These are phyloP conservation scores for Piezodorus guildinii DNA, from an alignment of 1,140 invertebrate species.

Conservation along the genomic window DNA sequence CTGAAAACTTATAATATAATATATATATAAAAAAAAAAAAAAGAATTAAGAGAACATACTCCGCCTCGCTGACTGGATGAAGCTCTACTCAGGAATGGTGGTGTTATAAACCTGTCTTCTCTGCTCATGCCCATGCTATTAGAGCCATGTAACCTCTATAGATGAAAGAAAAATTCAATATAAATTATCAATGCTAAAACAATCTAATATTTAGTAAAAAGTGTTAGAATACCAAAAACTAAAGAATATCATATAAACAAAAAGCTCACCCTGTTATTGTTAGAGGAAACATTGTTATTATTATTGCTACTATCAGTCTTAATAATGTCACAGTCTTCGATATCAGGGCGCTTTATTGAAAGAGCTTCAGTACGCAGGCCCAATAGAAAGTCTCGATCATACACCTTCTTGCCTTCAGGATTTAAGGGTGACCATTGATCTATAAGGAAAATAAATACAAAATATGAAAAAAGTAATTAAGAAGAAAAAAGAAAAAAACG, in stretches of 20 bases:
- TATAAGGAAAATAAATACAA: conserved; percentile 25
- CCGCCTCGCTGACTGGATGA: conserved; percentile 22
- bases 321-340: conserved; percentile 48
- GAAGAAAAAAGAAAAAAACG: not conserved
- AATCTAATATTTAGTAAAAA: too few species aligned
- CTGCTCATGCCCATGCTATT: conserved; percentile 10
- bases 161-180: not conserved
- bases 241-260: not conserved
- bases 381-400: conserved; percentile 66
- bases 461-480: not conserved
- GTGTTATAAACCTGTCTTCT: not conserved
- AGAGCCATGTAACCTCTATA: not conserved
- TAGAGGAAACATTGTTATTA: not conserved
- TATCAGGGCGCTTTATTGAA: conserved; percentile 60
- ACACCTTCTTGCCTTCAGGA: conserved; percentile 65
- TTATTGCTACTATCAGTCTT: conserved; percentile 35
- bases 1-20: too few species aligned
- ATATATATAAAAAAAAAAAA: too few species aligned
- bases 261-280: conserved; percentile 1
- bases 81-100: conserved; percentile 17
- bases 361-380: conserved; percentile 57
- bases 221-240: too few species aligned
- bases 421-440: conserved; percentile 82
- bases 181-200: not conserved
- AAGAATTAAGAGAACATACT: not conserved